A percentile compares a stretch with the other conserved stretches of the same genome.
Conservation (phyloP, 2,113 vertebrate species). For the Corvus moneduloides region DNA sequence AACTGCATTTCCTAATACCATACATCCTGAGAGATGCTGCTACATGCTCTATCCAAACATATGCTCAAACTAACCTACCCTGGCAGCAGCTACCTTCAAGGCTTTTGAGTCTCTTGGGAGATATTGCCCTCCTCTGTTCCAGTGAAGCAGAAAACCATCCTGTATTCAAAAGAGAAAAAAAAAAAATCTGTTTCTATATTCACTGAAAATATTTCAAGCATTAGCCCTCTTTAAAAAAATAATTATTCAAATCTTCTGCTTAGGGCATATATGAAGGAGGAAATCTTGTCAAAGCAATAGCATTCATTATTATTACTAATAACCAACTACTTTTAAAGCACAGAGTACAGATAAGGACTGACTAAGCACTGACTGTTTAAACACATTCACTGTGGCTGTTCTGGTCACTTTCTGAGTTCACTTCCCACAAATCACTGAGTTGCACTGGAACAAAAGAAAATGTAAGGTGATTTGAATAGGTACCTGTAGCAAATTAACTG, state of each 20-base stretch:
- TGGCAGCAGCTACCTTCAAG: constrained; percentile 14
- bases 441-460: not conserved
- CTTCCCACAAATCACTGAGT: not conserved
- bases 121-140: not conserved
- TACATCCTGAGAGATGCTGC: constrained; percentile 32
- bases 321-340: not conserved
- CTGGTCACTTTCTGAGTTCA: not conserved
- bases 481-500: not conserved
- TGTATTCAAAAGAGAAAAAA: not conserved
- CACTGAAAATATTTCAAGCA: not conserved
- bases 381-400: not conserved
- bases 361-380: not conserved
- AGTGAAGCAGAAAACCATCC: not conserved
- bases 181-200: not conserved
- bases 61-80: not conserved
- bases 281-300: not conserved
- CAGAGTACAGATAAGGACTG: not conserved
- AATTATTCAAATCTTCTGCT: not conserved
- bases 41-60: not conserved
- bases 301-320: not conserved
- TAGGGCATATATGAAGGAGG: not conserved
- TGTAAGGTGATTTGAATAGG: not conserved
- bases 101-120: not conserved
- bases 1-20: constrained; percentile 31
- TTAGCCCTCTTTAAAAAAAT: fast-evolving